Percentiles rank a stretch among this genome's conserved stretches.
Conservation (phyloP, 1,140 invertebrate species). For the Rhynchophorus ferrugineus region DNA sequence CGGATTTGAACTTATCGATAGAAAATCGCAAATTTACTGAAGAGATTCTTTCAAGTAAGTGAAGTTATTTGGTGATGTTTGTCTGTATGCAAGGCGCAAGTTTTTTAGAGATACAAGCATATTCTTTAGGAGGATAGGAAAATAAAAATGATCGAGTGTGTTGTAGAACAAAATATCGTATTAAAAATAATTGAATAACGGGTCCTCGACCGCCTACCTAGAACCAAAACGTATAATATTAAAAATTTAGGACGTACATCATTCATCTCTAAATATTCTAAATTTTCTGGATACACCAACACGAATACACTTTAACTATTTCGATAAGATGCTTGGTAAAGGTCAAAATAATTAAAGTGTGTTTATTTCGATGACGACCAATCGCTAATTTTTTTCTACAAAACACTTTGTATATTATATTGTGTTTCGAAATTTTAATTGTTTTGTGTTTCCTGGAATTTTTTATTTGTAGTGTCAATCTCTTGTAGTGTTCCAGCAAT, state of each 20-base stretch:
- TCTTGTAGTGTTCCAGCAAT: neutral
- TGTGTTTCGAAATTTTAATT: neutral
- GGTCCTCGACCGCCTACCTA: constrained; percentile 8
- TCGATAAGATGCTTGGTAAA: no score
- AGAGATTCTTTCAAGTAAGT: constrained; percentile 29
- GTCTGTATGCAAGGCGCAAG: constrained; percentile 41
- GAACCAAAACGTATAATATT: constrained; percentile 11
- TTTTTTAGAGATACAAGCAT: constrained; percentile 12
- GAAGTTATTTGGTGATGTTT: constrained; percentile 34
- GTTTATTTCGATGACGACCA: no score
- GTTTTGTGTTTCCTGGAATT: neutral
- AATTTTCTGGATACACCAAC: no score
- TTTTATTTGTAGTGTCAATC: neutral
- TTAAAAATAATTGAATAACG: neutral
- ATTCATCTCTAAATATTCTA: no score
- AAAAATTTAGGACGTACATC: constrained; percentile 5
- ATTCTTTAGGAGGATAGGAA: neutral
- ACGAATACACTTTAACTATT: no score
- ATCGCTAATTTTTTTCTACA: neutral
- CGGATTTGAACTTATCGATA: no score
- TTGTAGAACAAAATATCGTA: constrained; percentile 12
- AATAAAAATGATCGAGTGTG: constrained; percentile 2
- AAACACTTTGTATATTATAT: neutral
- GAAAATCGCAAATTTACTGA: constrained; percentile 1
- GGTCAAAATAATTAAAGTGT: no score